Percentiles rank a stretch among this genome's conserved stretches.
These are phyloP conservation scores for Chrysochloris asiatica DNA, from an alignment of 2,113 vertebrate genomes.

Conservation along the genomic window DNA sequence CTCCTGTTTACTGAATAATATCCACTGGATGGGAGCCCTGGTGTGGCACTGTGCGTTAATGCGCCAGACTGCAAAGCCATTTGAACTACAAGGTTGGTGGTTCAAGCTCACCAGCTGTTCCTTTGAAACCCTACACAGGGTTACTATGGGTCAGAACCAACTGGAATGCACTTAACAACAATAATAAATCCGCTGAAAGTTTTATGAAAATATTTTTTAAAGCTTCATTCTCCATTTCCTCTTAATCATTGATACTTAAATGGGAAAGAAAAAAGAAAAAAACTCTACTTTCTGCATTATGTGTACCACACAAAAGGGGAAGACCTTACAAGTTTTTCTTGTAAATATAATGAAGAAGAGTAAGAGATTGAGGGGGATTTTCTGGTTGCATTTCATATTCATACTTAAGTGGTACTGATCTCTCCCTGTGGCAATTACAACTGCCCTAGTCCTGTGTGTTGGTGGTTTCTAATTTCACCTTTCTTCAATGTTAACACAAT, in stretches of 20 bases:
- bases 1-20: slow-evolving; percentile 30
- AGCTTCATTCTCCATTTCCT: slow-evolving; percentile 21
- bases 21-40: neutral
- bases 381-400: neutral
- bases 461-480: too few relatives aligned
- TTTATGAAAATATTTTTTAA: slow-evolving; percentile 43
- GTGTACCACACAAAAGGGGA: neutral
- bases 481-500: too few relatives aligned
- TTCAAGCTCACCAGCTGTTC: too few relatives aligned
- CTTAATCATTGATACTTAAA: slow-evolving; percentile 31
- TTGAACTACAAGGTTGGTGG: too few relatives aligned
- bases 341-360: neutral
- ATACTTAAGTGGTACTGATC: neutral
- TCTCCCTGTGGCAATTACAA: neutral
- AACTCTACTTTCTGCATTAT: neutral
- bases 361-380: neutral
- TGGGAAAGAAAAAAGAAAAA: slow-evolving; percentile 25
- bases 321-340: neutral
- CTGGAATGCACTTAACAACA: too few relatives aligned
- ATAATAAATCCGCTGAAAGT: too few relatives aligned
- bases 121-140: too few relatives aligned
- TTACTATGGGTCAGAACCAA: too few relatives aligned
- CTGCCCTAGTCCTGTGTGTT: rapidly evolving
- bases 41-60: too few relatives aligned
- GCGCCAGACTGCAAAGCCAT: too few relatives aligned